Evolutionary conservation across 2,797 vertebrate species (phyloP).

Genomic region (Notolepis coatsorum): DNA sequence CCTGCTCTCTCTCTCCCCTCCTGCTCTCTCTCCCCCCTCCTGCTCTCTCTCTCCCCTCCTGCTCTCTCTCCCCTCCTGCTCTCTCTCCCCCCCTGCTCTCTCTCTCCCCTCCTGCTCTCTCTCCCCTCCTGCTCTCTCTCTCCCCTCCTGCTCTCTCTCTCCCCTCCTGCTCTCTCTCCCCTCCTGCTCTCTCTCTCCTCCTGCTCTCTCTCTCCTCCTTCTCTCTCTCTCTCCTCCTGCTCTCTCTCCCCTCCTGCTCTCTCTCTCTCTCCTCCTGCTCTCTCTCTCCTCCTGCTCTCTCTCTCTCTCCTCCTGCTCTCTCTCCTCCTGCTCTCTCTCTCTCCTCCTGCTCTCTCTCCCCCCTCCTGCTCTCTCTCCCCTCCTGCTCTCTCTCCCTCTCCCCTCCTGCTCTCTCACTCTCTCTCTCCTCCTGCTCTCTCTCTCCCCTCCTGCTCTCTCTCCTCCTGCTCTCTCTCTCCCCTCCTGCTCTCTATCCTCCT

Average conservation of each 20-base stretch:
- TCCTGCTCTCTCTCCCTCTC: background rate
- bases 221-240: too few relatives aligned
- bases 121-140: too few relatives aligned
- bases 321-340: background rate
- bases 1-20: background rate
- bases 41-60: background rate
- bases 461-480: background rate
- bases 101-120: background rate
- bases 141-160: background rate
- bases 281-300: background rate
- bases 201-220: background rate
- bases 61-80: background rate
- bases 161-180: too few relatives aligned
- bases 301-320: background rate
- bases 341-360: background rate
- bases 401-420: background rate
- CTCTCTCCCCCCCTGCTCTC: too few relatives aligned
- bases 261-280: too few relatives aligned
- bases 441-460: background rate
- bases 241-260: background rate
- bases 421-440: too few relatives aligned
- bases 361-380: background rate
- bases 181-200: background rate
- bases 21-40: background rate
- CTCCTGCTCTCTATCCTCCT: background rate